These are phyloP conservation scores for Ladona fulva DNA, from an alignment of 1,140 invertebrate genomes.

Conservation along the genomic window DNA sequence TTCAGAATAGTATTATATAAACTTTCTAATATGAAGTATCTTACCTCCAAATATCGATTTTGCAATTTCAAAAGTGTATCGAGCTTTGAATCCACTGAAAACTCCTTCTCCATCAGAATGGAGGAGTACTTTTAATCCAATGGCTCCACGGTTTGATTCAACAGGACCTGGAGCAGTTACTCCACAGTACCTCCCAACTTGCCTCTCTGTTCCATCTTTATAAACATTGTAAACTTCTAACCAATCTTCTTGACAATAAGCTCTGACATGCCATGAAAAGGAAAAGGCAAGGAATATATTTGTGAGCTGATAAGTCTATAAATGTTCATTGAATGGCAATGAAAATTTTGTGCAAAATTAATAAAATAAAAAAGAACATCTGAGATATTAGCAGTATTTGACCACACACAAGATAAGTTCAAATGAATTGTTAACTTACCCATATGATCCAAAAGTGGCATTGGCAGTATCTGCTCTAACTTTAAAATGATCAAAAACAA, in stretches of 20 bases:
- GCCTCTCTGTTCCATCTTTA: slow-evolving; percentile 63
- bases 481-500: slow-evolving; percentile 90
- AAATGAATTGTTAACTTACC: slow-evolving; percentile 35
- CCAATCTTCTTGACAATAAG: slow-evolving; percentile 78
- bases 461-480: slow-evolving; percentile 58
- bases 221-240: slow-evolving; percentile 85
- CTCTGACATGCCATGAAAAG: not conserved
- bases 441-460: slow-evolving; percentile 43
- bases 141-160: slow-evolving; percentile 75
- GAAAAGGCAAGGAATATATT: too few relatives aligned
- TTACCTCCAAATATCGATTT: slow-evolving; percentile 75
- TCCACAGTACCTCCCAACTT: slow-evolving; percentile 79
- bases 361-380: slow-evolving; percentile 13
- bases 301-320: too few relatives aligned
- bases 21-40: not conserved
- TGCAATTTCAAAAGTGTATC: slow-evolving; percentile 78
- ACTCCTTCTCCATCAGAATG: slow-evolving; percentile 75
- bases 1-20: not conserved
- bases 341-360: not conserved
- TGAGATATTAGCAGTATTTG: slow-evolving; percentile 43
- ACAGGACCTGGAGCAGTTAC: slow-evolving; percentile 78
- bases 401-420: slow-evolving; percentile 41
- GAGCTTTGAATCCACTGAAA: slow-evolving; percentile 81
- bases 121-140: slow-evolving; percentile 71
- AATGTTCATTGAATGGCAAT: not conserved